Evolutionary conservation across 2,888 invertebrate species (phyloP).

Genomic region (Amblyjoppa proteus): DNA sequence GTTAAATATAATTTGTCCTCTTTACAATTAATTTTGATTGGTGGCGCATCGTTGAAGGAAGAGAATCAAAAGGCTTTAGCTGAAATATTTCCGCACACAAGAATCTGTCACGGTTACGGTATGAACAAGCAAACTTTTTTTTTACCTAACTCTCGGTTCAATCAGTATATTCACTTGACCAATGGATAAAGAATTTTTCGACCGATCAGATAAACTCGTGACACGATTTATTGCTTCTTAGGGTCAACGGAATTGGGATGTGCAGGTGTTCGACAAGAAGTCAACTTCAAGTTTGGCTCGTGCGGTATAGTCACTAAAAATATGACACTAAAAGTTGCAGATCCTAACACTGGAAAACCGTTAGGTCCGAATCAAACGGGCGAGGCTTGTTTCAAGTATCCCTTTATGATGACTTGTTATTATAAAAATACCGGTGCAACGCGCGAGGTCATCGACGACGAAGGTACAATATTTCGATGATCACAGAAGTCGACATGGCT

Average conservation of each 20-base stretch:
- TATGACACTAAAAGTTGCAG: conserved; percentile 71
- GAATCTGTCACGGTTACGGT: conserved; percentile 73
- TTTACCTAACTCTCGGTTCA: neutral
- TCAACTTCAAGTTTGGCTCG: conserved; percentile 69
- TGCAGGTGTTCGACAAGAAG: conserved; percentile 43
- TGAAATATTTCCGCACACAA: conserved; percentile 65
- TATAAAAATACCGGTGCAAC: conserved; percentile 70
- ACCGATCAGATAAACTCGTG: neutral
- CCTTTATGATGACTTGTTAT: conserved; percentile 71
- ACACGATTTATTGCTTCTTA: conserved; percentile 30
- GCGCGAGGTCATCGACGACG: conserved; percentile 68
- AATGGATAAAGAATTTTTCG: neutral
- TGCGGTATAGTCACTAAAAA: conserved; percentile 69
- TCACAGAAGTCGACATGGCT: neutral
- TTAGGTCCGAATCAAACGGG: conserved; percentile 72
- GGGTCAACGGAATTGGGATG: conserved; percentile 76
- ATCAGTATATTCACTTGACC: neutral
- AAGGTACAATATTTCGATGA: conserved; percentile 62
- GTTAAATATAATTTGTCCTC: conserved; percentile 72
- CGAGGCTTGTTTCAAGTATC: conserved; percentile 69
- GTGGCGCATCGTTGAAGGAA: conserved; percentile 71
- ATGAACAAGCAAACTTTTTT: conserved; percentile 8
- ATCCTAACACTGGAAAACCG: conserved; percentile 64
- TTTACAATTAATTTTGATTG: conserved; percentile 69
- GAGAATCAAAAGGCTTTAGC: conserved; percentile 67